These are phyloP conservation scores for Clivina fossor DNA, from an alignment of 2,888 invertebrate genomes.

Conservation along the genomic window DNA sequence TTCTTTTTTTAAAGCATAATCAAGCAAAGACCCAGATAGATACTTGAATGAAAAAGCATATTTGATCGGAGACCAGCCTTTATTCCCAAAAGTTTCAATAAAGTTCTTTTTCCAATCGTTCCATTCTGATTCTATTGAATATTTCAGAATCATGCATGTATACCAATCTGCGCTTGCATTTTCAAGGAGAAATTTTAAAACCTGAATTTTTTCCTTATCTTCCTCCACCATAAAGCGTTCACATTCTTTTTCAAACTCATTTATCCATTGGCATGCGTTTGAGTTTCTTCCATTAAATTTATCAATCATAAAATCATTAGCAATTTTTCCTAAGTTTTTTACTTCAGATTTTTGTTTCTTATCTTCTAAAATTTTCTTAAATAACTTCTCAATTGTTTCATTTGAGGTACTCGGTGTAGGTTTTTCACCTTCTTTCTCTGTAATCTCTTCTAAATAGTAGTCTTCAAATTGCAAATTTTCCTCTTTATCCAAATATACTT, in stretches of 20 bases:
- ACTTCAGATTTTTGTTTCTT: constrained; percentile 7
- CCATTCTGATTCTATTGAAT: constrained; percentile 10
- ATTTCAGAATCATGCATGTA: constrained; percentile 18
- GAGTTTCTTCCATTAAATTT: constrained; percentile 37
- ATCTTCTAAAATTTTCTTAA: constrained; percentile 28
- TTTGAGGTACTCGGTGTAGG: constrained; percentile 1
- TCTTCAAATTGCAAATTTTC: constrained; percentile 36
- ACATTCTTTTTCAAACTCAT: constrained; percentile 40
- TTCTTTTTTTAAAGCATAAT: constrained; percentile 40
- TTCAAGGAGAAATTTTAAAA: constrained; percentile 35
- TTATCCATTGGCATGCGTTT: too few species aligned
- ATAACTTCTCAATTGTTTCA: constrained; percentile 11
- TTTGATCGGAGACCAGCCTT: constrained; percentile 41
- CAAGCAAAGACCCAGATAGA: constrained; percentile 40
- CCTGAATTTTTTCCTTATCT: constrained; percentile 36
- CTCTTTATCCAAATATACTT: constrained; percentile 36
- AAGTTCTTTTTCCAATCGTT: constrained; percentile 24
- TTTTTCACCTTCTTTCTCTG: constrained; percentile 6
- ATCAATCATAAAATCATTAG: constrained; percentile 36
- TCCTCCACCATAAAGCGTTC: constrained; percentile 33
- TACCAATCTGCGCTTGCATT: constrained; percentile 17
- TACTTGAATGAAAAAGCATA: constrained; percentile 42
- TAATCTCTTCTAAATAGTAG: constrained; percentile 33
- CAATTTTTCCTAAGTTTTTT: too few species aligned
- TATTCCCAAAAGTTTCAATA: constrained; percentile 40